These are phyloP conservation scores for Lasioglossum marginatum DNA, from an alignment of 2,888 invertebrate species.

Conservation along the genomic window DNA sequence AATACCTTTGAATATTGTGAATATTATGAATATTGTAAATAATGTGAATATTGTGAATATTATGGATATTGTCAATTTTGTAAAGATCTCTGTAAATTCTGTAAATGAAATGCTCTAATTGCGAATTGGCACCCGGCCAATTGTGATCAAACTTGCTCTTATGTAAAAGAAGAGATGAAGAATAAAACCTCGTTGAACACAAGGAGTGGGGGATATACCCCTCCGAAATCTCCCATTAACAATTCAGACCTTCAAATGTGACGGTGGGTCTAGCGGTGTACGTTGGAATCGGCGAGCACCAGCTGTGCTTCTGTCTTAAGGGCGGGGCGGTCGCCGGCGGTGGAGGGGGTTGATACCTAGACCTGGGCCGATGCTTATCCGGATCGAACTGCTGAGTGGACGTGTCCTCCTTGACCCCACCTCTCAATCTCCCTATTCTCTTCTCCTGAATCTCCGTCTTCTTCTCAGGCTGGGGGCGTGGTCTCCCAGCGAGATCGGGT, in stretches of 20 bases:
- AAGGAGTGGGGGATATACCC: too few relatives aligned
- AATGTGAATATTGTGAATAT: too few relatives aligned
- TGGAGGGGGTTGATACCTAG: constrained; percentile 91
- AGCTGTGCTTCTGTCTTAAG: constrained; percentile 85
- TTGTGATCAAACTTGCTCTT: too few relatives aligned
- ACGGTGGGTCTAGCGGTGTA: constrained; percentile 88
- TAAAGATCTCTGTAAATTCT: too few relatives aligned
- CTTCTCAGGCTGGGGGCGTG: neutral
- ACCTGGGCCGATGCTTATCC: constrained; percentile 90
- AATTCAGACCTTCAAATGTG: constrained; percentile 89
- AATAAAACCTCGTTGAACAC: neutral
- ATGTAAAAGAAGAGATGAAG: too few relatives aligned
- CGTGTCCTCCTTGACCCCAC: neutral
- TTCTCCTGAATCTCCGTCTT: neutral
- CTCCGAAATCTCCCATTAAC: too few relatives aligned
- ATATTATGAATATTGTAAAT: too few relatives aligned
- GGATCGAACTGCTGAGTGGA: constrained; percentile 90
- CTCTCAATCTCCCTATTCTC: neutral
- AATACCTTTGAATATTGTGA: too few relatives aligned
- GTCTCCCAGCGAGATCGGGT: constrained; percentile 72
- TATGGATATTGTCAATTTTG: too few relatives aligned
- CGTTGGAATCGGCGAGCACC: constrained; percentile 86
- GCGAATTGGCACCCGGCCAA: neutral
- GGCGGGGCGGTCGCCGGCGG: constrained; percentile 86
- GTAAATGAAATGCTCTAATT: neutral